phyloP scores from a whole-genome alignment of 2,113 vertebrate species.

The Chionis minor region DNA sequence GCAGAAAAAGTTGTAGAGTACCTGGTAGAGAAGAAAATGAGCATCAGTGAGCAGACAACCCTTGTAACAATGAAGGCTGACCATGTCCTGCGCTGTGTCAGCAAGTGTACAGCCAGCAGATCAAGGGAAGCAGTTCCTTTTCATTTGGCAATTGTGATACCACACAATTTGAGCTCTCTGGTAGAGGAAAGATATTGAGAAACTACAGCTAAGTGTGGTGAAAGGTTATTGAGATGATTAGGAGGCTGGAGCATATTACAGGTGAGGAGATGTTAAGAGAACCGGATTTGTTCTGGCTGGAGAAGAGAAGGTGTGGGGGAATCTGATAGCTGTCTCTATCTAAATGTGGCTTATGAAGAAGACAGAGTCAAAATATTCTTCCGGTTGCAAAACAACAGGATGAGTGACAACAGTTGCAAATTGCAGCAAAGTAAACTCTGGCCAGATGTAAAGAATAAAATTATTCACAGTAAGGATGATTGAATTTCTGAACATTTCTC shows the following conservation, averaged over 20 bases:
- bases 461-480: not conserved
- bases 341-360: not conserved
- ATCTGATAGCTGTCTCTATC: not conserved
- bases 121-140: not conserved
- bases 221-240: not conserved
- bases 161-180: not conserved
- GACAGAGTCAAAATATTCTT: not conserved
- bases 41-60: not conserved
- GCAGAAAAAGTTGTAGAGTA: not conserved
- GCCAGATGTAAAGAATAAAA: not conserved
- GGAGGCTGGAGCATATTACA: not conserved
- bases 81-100: not conserved
- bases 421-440: not conserved
- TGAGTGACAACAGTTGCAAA: not conserved
- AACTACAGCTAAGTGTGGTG: not conserved
- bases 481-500: not conserved
- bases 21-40: not conserved
- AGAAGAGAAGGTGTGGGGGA: not conserved
- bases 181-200: not conserved
- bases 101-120: not conserved
- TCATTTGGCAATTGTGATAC: not conserved
- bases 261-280: not conserved
- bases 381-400: not conserved
- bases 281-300: not conserved
- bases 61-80: not conserved